Percentiles rank a stretch among this genome's conserved stretches.
These are phyloP conservation scores for Hybos culiciformis DNA, from an alignment of 2,888 invertebrate species.

Conservation along the genomic window DNA sequence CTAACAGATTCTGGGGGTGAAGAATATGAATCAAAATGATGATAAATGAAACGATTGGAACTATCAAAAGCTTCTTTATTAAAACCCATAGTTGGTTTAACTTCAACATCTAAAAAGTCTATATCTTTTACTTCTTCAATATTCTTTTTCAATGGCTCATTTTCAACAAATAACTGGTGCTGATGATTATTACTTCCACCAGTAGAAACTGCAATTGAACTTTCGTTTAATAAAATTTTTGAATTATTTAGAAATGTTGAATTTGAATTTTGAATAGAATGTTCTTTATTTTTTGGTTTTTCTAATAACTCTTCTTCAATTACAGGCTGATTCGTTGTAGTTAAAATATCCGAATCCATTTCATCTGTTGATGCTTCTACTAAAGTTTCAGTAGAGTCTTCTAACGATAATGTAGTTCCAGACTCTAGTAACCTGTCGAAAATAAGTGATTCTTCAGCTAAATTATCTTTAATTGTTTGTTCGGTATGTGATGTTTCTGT, in stretches of 20 bases:
- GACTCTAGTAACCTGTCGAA: slow-evolving; percentile 3
- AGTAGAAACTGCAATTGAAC: too few species aligned
- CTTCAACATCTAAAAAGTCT: not conserved
- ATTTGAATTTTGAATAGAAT: too few species aligned
- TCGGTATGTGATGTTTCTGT: slow-evolving; percentile 7
- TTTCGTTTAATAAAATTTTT: too few species aligned
- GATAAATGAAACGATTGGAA: slow-evolving; percentile 14
- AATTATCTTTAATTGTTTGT: slow-evolving; percentile 10
- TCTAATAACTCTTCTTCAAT: not conserved
- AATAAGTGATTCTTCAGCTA: slow-evolving; percentile 13
- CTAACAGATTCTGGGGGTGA: not conserved
- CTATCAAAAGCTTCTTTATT: slow-evolving; percentile 12
- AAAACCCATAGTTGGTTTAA: not conserved
- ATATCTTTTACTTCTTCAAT: too few species aligned
- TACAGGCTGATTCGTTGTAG: slow-evolving; percentile 6
- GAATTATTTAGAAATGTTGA: too few species aligned
- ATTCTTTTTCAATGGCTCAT: too few species aligned
- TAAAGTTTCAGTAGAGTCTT: slow-evolving; percentile 1
- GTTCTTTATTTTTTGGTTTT: too few species aligned
- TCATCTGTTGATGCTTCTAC: slow-evolving; percentile 9
- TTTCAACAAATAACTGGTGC: too few species aligned
- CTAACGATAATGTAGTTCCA: not conserved
- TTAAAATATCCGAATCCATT: too few species aligned
- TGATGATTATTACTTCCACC: too few species aligned
- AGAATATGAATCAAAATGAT: slow-evolving; percentile 9